A percentile compares a stretch with the other conserved stretches of the same genome.
Conservation (phyloP, 2,113 vertebrate genomes). For the Peucedramus taeniatus region DNA sequence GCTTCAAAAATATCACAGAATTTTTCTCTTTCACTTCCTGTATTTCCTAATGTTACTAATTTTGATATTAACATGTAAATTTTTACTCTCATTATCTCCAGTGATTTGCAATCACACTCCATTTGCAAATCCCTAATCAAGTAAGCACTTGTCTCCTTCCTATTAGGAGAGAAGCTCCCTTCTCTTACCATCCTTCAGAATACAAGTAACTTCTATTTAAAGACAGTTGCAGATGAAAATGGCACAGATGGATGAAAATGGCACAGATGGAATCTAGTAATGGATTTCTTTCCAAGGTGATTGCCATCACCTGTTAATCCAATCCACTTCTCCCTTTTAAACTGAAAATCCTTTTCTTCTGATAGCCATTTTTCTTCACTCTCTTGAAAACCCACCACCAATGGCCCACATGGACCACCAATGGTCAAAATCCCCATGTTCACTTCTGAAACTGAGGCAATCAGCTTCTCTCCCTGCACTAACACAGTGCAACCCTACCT, state of each 20-base stretch:
- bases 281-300: neutral
- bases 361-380: neutral
- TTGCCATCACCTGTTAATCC: neutral
- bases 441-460: neutral
- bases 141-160: neutral
- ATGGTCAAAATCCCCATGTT: neutral
- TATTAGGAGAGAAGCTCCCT: neutral
- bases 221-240: neutral
- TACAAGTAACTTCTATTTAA: neutral
- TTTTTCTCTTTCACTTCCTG: neutral
- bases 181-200: neutral
- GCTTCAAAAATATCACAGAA: neutral
- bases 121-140: slow-evolving; percentile 40
- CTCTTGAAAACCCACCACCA: neutral
- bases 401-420: neutral
- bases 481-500: neutral
- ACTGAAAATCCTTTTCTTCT: neutral
- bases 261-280: neutral
- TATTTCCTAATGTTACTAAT: slow-evolving; percentile 2
- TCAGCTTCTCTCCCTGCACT: neutral
- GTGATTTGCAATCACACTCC: slow-evolving; percentile 9
- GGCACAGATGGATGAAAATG: neutral
- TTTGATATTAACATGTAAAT: slow-evolving; percentile 10
- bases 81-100: slow-evolving; percentile 19
- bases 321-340: neutral